Base-by-base conservation (phyloP, 2,113 vertebrate species). In the Arothron firmamentum region DNA sequence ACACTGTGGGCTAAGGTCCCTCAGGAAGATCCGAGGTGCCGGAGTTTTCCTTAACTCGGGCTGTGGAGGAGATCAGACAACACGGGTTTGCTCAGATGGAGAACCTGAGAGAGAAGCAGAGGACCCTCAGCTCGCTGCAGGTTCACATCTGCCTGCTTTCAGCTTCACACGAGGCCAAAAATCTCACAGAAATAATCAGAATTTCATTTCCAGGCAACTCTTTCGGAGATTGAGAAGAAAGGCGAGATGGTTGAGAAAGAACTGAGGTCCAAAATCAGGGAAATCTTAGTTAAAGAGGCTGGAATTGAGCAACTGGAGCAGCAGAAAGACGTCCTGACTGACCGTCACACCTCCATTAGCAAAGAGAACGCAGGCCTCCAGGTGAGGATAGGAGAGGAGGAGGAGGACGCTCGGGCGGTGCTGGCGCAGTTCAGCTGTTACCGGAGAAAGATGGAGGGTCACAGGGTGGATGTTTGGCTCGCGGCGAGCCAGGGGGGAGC, bases 371-470 rank as follows among this genome's bases (percentile, higher is more conserved):
- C 74, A 19, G 50, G 79, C 3, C 81, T 90, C 9, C 65, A 65
- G 25, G 14, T 56, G 4, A 8, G 2, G 6, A 74, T 75, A 1
- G 52, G 54, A 2, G 79, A 88, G 18, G 73, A 86, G 51, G 69
- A 76, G 55, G 84, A 87, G 62, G 59, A 5, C 0, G 72, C 56
- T 15, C 18, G 5, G 12, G 4, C 10, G 5, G 28, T 52, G 0
- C 56, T 71, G 54, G 57, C n/a, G 3, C 25, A 3, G 23, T 85
- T 87, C 57, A 54, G 48, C 34, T 8, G 46, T 20, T 90, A 90
- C 70, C 61, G 79, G 12, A 65, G 50, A 2, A 90, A 88, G 62
- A 89, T 89, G 78, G 56, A 77, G 46, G 52, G 4, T 17, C 85
- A 90, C 82, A 83, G 67, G 43, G 66, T 51, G 0, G 80, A 80